These are phyloP conservation scores for Euzophera pinguis DNA, from an alignment of 2,888 invertebrate species.

Conservation along the genomic window DNA sequence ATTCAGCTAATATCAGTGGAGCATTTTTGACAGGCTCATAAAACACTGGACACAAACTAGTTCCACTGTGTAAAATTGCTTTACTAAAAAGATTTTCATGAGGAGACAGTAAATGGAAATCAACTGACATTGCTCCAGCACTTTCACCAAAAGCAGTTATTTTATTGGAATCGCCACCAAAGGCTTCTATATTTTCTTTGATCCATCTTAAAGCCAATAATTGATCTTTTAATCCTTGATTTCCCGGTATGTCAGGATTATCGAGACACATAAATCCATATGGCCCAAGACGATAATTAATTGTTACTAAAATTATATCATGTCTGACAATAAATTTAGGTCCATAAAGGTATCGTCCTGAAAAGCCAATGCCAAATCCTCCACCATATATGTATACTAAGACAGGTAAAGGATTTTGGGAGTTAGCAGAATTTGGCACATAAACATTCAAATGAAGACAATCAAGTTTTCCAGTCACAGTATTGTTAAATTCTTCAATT, in stretches of 20 bases:
- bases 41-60: conserved; percentile 30
- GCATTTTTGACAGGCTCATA: conserved; percentile 33
- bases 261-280: conserved; percentile 57
- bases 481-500: conserved; percentile 26
- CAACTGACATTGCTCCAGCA: conserved; percentile 45
- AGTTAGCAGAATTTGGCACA: conserved; percentile 36
- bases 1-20: conserved; percentile 37
- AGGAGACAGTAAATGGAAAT: conserved; percentile 41
- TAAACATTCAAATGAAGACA: conserved; percentile 48
- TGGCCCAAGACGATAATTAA: conserved; percentile 45
- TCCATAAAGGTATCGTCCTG: conserved; percentile 28
- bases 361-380: conserved; percentile 32
- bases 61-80: conserved; percentile 47
- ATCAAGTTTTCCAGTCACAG: conserved; percentile 34
- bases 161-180: conserved; percentile 45
- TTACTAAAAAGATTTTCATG: conserved; percentile 38
- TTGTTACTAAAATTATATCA: conserved; percentile 43
- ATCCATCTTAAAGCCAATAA: conserved; percentile 46
- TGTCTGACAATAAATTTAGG: conserved; percentile 43
- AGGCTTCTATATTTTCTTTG: conserved; percentile 43
- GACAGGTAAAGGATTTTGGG: conserved; percentile 40
- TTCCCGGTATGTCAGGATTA: conserved; percentile 44
- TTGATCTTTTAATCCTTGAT: conserved; percentile 56
- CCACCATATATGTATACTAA: conserved; percentile 51
- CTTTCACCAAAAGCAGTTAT: conserved; percentile 49